phyloP scores from a whole-genome alignment of 2,888 invertebrate species.

The Leptogaster cylindrica region DNA sequence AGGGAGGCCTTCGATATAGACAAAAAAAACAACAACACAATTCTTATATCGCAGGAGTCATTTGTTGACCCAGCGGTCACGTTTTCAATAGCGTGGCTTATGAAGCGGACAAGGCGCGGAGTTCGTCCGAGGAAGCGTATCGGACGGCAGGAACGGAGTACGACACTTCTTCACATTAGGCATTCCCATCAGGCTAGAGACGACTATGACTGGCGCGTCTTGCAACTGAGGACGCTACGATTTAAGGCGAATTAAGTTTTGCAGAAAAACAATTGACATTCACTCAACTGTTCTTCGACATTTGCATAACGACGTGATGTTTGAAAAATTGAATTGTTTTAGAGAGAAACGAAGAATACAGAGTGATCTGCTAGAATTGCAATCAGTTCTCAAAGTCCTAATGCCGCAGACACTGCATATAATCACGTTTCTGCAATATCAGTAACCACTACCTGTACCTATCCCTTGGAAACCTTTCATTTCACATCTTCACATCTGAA shows the following conservation, averaged over 20 bases:
- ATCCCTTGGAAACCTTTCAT: no score
- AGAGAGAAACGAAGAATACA: background rate
- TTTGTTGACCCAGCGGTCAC: constrained; percentile 3
- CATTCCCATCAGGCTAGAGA: constrained; percentile 14
- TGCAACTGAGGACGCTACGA: background rate
- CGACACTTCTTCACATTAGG: constrained; percentile 12
- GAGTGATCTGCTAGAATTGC: background rate
- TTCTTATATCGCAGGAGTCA: background rate
- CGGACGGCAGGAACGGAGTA: background rate
- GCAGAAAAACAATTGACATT: constrained; percentile 8
- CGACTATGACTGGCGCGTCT: background rate
- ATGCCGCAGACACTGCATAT: no score
- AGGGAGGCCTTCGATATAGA: no score
- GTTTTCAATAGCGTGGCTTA: constrained; percentile 5
- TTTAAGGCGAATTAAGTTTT: no score
- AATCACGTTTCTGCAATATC: no score
- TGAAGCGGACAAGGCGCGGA: constrained; percentile 8
- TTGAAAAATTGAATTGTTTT: background rate
- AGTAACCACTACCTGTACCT: no score
- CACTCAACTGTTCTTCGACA: constrained; percentile 11
- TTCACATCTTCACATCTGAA: no score
- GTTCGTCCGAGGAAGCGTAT: background rate
- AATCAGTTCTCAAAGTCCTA: no score
- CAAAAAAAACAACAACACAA: no score
- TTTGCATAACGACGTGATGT: constrained; percentile 11